A percentile compares a stretch with the other conserved stretches of the same genome.
Evolutionary conservation across 2,113 vertebrate species (phyloP).

Genomic region (Tragelaphus imberbis): DNA sequence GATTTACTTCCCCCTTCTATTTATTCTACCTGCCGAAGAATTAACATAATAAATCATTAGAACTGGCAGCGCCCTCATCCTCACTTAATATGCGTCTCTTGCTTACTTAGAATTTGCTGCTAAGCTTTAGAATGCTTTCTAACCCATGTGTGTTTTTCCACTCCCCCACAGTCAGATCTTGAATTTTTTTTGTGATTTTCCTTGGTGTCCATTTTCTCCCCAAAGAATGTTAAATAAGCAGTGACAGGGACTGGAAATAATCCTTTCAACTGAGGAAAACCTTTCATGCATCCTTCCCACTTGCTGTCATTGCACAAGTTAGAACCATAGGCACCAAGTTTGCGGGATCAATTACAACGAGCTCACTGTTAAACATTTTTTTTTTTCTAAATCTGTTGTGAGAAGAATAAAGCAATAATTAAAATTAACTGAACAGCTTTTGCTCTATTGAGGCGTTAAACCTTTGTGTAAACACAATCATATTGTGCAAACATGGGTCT

Average conservation of each 20-base stretch:
- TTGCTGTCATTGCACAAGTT: not conserved
- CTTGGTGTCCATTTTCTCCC: slow-evolving; percentile 3
- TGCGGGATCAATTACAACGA: slow-evolving; percentile 36
- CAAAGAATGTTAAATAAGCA: slow-evolving; percentile 50
- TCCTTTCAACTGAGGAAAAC: slow-evolving; percentile 28
- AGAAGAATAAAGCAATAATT: slow-evolving; percentile 69
- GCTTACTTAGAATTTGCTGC: not conserved
- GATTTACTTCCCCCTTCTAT: not conserved
- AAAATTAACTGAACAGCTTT: slow-evolving; percentile 68
- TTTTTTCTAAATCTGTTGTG: slow-evolving; percentile 20
- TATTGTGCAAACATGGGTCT: slow-evolving; percentile 54
- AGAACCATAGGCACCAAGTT: slow-evolving; percentile 2
- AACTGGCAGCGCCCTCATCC: not conserved
- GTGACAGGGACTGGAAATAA: slow-evolving; percentile 37
- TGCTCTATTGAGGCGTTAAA: slow-evolving; percentile 68
- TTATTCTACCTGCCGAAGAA: not conserved
- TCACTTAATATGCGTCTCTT: not conserved
- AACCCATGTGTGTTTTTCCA: not conserved
- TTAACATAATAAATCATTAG: not conserved
- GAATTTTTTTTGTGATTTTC: not conserved
- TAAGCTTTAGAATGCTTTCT: not conserved
- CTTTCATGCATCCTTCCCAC: not conserved
- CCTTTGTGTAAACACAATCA: slow-evolving; percentile 68
- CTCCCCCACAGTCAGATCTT: not conserved
- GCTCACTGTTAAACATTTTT: slow-evolving; percentile 16